These are phyloP conservation scores for Xanthia togata DNA, from an alignment of 2,888 invertebrate species.

Conservation along the genomic window DNA sequence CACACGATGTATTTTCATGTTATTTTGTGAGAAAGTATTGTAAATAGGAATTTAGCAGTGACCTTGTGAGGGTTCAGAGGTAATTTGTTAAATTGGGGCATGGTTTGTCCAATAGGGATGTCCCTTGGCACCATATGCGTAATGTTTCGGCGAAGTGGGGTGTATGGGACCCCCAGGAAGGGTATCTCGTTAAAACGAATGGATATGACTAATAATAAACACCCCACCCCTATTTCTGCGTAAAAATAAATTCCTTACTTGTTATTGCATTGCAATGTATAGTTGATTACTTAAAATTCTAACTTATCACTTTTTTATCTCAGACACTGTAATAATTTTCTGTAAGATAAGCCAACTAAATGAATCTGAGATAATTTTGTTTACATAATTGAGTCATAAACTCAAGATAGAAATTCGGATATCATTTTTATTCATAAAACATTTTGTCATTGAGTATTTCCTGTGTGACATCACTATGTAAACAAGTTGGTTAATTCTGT, in stretches of 20 bases:
- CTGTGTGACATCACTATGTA: constrained; percentile 26
- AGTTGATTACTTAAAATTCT: constrained; percentile 36
- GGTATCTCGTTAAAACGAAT: constrained; percentile 64
- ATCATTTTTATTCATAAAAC: constrained; percentile 38
- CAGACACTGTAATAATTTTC: constrained; percentile 28
- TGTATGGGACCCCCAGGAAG: constrained; percentile 75
- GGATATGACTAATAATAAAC: constrained; percentile 67
- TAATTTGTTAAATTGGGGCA: constrained; percentile 73
- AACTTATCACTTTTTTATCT: constrained; percentile 48
- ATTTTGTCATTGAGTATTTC: constrained; percentile 37
- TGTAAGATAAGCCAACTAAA: constrained; percentile 48
- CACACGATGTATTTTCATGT: constrained; percentile 64
- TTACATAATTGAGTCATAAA: constrained; percentile 42
- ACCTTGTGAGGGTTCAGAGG: constrained; percentile 70
- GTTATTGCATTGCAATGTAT: constrained; percentile 36
- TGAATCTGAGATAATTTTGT: constrained; percentile 45
- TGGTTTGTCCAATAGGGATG: constrained; percentile 63
- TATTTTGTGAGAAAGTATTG: constrained; percentile 53
- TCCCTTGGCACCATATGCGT: constrained; percentile 61
- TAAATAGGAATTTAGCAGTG: constrained; percentile 61
- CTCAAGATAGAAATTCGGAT: constrained; percentile 24
- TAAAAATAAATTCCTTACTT: constrained; percentile 44
- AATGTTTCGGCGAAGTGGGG: constrained; percentile 78
- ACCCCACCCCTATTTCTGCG: constrained; percentile 50
- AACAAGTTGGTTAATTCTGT: constrained; percentile 28